Base-by-base conservation (phyloP, 37 sponge, comb jelly and placozoan species). In the Beroe forskalii region DNA sequence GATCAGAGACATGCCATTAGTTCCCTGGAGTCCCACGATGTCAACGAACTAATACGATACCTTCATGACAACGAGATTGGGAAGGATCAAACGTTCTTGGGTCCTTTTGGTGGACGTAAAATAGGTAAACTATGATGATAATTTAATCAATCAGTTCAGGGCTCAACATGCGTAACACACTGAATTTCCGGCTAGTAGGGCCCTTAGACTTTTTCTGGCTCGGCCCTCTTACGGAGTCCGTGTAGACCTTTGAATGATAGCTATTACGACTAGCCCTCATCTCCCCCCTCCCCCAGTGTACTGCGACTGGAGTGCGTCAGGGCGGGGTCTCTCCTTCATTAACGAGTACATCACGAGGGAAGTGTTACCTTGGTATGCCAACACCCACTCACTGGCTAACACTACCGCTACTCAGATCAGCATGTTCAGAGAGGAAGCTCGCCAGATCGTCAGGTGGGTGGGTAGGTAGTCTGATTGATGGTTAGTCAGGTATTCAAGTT, bases 241-340 rank as follows among this genome's bases (percentile, higher is more conserved):
- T n/a, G n/a, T n/a, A n/a, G n/a, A n/a, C n/a, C n/a, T n/a, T n/a
- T n/a, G n/a, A n/a, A n/a, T n/a, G n/a, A n/a, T n/a, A n/a, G n/a
- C n/a, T n/a, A n/a, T n/a, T n/a, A n/a, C n/a, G n/a, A n/a, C n/a
- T n/a, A n/a, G n/a, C n/a, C n/a, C n/a, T n/a, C n/a, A n/a, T n/a
- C n/a, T n/a, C n/a, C 25, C 86, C n/a, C 8, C 55, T 25, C 35
- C 55, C 55, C n/a, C 86, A 80, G 91, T 95, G 55, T 96, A 96
- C 44, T 67, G 94, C 25, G 97, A 96, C 92, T 96, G 94, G 89
- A 95, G 95, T 22, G 97, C 97, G 0, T 96, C 97, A 42, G 97
- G 95, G 33, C 92, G 95, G 62, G 37, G 93, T n/a, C 90, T 95
- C 62, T 12, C 22, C 40, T 96, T 94, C 91, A 92, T 96, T 28